Evolutionary conservation across 1,140 invertebrate species (phyloP), one percentile per base, ranked within the genome.

Genomic region (Hylaeus volcanicus): DNA sequence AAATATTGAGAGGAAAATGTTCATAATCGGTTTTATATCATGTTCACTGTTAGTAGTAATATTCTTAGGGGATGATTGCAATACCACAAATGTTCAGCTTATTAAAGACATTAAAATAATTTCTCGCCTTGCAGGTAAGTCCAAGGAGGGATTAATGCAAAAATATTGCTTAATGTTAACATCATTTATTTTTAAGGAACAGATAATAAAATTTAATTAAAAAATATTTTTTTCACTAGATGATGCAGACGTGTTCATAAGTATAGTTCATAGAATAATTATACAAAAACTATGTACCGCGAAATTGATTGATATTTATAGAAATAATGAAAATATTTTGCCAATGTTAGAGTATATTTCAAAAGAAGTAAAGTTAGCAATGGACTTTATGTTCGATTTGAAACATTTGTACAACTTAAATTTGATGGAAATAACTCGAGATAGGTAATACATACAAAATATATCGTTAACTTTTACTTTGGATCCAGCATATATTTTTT

Each of bases 361-460:
- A 41, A 64, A 81, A 37, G 82, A 90, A 79, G 87, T 91, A 1
- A 89, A 88, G 75, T 53, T 90, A 45, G 79, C 68, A 8, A 88
- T 91, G 83, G 74, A 91, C 74, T 90, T 91, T 51, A 90, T 89
- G 86, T 90, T 87, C 14, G 89, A 90, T 2, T 43, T 91, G 41
- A 69, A 88, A 12, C 58, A 74, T 58, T 80, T 91, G 45, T 71
- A 81, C 3, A 56, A 84, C n/a, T 14, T 79, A 53, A 83, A 90
- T 81, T 55, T 89, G 45, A 89, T 89, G 83, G 82, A 88, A 26
- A 79, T 90, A 64, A 45, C 79, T 56, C 26, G n/a, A 0, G 74
- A 90, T 74, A 60, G 89, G 90, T 91, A 90, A 83, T 64, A 56
- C 68, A 61, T 68, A 15, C 68, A 70, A 68, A 43, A 12, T 37